Evolutionary conservation across 2,888 invertebrate species (phyloP).

Genomic region (Iphiclides podalirius): DNA sequence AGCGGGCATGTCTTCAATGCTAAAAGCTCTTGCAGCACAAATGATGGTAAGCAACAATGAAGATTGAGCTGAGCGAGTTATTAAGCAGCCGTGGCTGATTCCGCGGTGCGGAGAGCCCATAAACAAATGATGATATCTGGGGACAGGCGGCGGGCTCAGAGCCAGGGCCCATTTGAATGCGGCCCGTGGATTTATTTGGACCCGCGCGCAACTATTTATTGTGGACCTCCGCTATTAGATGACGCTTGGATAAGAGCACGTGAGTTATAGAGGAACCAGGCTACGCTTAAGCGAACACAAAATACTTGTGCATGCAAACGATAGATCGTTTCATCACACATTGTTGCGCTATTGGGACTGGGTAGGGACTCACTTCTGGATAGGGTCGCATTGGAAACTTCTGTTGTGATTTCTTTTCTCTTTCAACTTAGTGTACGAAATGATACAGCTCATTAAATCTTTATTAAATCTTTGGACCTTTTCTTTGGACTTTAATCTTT

Average conservation of each 20-base stretch:
- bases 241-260: conserved; percentile 7
- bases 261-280: background rate
- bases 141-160: background rate
- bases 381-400: too few species aligned
- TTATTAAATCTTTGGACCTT: too few species aligned
- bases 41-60: too few species aligned
- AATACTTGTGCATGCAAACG: background rate
- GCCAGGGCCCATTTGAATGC: conserved; percentile 6
- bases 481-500: too few species aligned
- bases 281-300: background rate
- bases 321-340: background rate
- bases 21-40: too few species aligned
- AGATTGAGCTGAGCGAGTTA: too few species aligned
- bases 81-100: background rate
- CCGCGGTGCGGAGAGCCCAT: background rate
- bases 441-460: too few species aligned
- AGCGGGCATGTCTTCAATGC: too few species aligned
- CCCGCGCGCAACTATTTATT: background rate
- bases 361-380: too few species aligned
- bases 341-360: background rate
- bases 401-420: too few species aligned
- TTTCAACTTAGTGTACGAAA: too few species aligned
- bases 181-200: conserved; percentile 6
- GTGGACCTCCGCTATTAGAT: conserved; percentile 2
- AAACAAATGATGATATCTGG: conserved; percentile 4